Evolutionary conservation across 1,140 invertebrate genomes (phyloP), one percentile per base, ranked within the genome.

Genomic region (Adelges cooleyi): DNA sequence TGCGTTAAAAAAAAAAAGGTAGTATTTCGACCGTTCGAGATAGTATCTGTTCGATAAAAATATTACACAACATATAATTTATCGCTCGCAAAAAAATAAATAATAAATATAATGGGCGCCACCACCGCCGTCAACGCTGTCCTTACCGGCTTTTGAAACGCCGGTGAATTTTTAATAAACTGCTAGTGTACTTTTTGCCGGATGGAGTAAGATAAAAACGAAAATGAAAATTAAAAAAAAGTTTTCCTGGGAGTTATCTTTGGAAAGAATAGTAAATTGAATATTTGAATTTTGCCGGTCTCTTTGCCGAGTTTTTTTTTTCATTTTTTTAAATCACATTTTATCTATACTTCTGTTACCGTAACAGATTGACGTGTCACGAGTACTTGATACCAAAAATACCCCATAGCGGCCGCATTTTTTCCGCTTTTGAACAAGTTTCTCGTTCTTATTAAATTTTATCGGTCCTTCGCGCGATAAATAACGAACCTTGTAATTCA

Each of bases 91-190:
- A 13, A 52, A 52, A 13, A 18, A 29, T 52, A 52, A 52, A 52
- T 52, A 52, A 52, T 52, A 52, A 52, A 52, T 52, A 33, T n/a
- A n/a, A n/a, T n/a, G n/a, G n/a, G n/a, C n/a, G n/a, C n/a, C n/a
- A n/a, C n/a, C n/a, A n/a, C n/a, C n/a, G n/a, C n/a, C n/a, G n/a
- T n/a, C n/a, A n/a, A n/a, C n/a, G n/a, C n/a, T n/a, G n/a, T n/a
- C n/a, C n/a, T n/a, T n/a, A n/a, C n/a, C n/a, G n/a, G n/a, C n/a
- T 18, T 52, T 52, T 11, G 20, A 52, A 33, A 29, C 5, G 25
- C 29, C 25, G 22, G 22, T 40, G 20, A 54, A 40, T 54, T 54
- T 13, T 59, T 59, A 27, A 59, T 17, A 56, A 56, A 23, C 22
- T 42, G 27, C 42, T 18, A n/a, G 20, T 59, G n/a, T 42, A 0